Evolutionary conservation across 1,140 invertebrate genomes (phyloP), one percentile per base, ranked within the genome.

Genomic region (Ectropis grisescens): DNA sequence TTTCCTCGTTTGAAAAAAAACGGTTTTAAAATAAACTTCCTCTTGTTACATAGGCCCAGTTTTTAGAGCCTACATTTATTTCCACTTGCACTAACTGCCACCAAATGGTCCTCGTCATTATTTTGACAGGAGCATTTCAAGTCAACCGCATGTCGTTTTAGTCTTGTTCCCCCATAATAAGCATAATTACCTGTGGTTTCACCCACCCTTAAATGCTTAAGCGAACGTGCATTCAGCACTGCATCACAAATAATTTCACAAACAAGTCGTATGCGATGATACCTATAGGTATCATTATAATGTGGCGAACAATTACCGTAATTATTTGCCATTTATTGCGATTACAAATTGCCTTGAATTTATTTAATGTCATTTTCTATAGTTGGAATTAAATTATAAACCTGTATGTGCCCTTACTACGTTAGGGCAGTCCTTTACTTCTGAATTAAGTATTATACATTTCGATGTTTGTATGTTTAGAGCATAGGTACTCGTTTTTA

Each of bases 161-260:
- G 16, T 35, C 13, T 45, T 33, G 47, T 66, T 61, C 58, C 46
- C 43, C 46, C 40, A 46, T 45, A 65, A 60, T 49, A 49, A 61
- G 33, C 35, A 35, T 64, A 72, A 68, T 72, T 59, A 56, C 47
- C 38, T 76, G 68, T 44, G 68, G 68, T 69, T 66, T 42, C 33
- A 42, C 41, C 55, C 56, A 54, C 58, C 58, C 58, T 58, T 59
- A 70, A 72, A 61, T 65, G 58, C 46, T 60, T 59, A 62, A 58
- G 47, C 59, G 50, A 55, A 57, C 41, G 49, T 41, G 51, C 46
- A 37, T 56, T 58, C 46, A 43, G 40, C 47, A 50, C 47, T 54
- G 40, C 39, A 53, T 51, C 47, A 52, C 47, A 51, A 62, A 60
- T 56, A 58, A 67, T 58, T 61, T 41, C 41, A 57, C 49, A 51